These are phyloP conservation scores for Acanthococcus lagerstroemiae DNA, from an alignment of 2,888 invertebrate species.

Conservation along the genomic window DNA sequence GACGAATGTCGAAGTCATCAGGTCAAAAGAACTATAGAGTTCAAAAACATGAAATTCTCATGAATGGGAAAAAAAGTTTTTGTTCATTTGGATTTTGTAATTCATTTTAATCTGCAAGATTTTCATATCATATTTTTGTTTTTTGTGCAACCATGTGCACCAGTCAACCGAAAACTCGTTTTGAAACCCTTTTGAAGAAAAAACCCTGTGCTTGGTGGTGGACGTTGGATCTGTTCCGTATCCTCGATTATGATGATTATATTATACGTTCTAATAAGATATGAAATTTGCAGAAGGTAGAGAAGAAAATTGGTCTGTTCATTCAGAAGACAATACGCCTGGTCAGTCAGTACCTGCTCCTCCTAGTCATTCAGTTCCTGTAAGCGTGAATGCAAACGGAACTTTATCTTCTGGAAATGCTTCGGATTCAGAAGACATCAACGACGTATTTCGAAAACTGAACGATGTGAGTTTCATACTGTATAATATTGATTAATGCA, in stretches of 20 bases:
- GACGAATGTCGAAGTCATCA: too few relatives aligned
- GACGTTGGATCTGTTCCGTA: too few relatives aligned
- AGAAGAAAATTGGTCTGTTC: slow-evolving; percentile 19
- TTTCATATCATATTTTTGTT: too few relatives aligned
- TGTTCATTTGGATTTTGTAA: too few relatives aligned
- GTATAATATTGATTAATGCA: not conserved
- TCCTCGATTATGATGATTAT: not conserved
- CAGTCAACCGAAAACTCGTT: too few relatives aligned
- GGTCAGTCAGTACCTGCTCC: not conserved
- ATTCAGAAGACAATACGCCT: not conserved
- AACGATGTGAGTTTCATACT: slow-evolving; percentile 25
- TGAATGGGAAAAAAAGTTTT: too few relatives aligned
- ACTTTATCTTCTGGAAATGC: slow-evolving; percentile 26
- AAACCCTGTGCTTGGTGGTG: too few relatives aligned
- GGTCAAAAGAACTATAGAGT: too few relatives aligned
- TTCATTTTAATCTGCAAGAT: too few relatives aligned
- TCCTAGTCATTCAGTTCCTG: not conserved
- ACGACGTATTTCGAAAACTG: slow-evolving; percentile 31
- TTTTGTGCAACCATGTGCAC: too few relatives aligned
- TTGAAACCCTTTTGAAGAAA: too few relatives aligned
- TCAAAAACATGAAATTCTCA: too few relatives aligned
- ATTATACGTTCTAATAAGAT: not conserved
- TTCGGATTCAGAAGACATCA: slow-evolving; percentile 14
- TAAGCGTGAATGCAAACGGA: not conserved
- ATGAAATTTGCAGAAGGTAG: not conserved